Evolutionary conservation across 2,888 invertebrate species (phyloP), one percentile per base, ranked within the genome.

Genomic region (Pammene fasciana): DNA sequence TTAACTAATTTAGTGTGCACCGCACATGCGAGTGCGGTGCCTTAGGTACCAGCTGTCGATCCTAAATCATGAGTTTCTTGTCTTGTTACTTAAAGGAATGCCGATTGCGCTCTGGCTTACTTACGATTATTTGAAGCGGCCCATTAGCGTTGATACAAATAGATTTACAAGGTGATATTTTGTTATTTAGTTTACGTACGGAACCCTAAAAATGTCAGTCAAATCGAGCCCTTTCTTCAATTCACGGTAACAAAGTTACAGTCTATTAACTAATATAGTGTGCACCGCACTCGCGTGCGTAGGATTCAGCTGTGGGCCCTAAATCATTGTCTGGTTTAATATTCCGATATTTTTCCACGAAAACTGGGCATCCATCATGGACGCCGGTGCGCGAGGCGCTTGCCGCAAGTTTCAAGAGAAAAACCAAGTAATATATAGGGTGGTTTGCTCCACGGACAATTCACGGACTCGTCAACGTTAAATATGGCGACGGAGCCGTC

Each of bases 321-420:
- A 65, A 54, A 65, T 68, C 68, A 68, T 68, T 68, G 68, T 68
- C 68, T 67, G 56, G 60, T 52, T 67, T 52, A 71, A 71, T 59
- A 67, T 67, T 64, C 71, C 64, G 26, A 46, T 71, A 67, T 71
- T 71, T 71, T 71, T 64, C 67, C 71, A 71, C 71, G 67, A 67
- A 50, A 71, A 71, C 52, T 11, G 71, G 57, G 67, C 67, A 71
- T 71, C 67, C 64, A 71, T 71, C 67, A 71, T 67, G 57, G 57
- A 52, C 38, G 16, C 13, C 26, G 41, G 45, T 13, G 8, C 48
- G 55, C 50, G 50, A 11, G 36, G 26, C 11, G 64, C 11, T 2
- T 50, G 62, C 11, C 10, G 10, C 57, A 68, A 65, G 59, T 36
- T 14, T 57, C 10, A 45, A 13, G n/a, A 45, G 57, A 16, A 16